Percentiles rank a stretch among this genome's conserved stretches.
These are phyloP conservation scores for Ameiurus melas DNA, from an alignment of 2,113 vertebrate genomes.

Conservation along the genomic window DNA sequence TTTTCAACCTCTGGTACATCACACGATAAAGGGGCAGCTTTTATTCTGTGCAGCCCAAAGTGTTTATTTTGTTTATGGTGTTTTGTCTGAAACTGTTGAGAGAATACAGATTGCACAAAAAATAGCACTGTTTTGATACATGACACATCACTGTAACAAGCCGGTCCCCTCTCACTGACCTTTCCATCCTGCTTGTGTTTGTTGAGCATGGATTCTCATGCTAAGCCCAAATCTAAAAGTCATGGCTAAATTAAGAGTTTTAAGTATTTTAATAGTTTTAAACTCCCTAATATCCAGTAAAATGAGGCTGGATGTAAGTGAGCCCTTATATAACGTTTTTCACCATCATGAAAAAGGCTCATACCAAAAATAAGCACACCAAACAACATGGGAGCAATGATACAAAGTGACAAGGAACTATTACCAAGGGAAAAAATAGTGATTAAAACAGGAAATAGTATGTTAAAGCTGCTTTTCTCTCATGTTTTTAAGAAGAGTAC, in stretches of 20 bases:
- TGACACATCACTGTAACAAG: slow-evolving; percentile 26
- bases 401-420: not conserved
- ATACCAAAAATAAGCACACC: slow-evolving; percentile 18
- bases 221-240: slow-evolving; percentile 25
- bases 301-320: not conserved
- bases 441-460: slow-evolving; percentile 12
- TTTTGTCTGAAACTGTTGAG: not conserved
- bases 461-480: not conserved
- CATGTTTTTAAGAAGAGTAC: not conserved
- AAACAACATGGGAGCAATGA: slow-evolving; percentile 8
- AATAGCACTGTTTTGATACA: slow-evolving; percentile 4
- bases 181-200: slow-evolving; percentile 32
- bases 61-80: not conserved
- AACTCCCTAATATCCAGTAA: not conserved
- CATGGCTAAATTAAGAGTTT: slow-evolving; percentile 11
- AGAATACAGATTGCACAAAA: not conserved
- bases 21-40: not conserved
- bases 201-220: slow-evolving; percentile 24
- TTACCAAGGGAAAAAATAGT: not conserved
- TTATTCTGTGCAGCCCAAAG: not conserved
- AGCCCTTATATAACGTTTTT: slow-evolving; percentile 31
- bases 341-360: slow-evolving; percentile 1
- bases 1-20: not conserved
- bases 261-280: not conserved
- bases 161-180: slow-evolving; percentile 29